Base-by-base conservation (phyloP, 2,888 invertebrate genomes). In the Rotaria socialis region DNA sequence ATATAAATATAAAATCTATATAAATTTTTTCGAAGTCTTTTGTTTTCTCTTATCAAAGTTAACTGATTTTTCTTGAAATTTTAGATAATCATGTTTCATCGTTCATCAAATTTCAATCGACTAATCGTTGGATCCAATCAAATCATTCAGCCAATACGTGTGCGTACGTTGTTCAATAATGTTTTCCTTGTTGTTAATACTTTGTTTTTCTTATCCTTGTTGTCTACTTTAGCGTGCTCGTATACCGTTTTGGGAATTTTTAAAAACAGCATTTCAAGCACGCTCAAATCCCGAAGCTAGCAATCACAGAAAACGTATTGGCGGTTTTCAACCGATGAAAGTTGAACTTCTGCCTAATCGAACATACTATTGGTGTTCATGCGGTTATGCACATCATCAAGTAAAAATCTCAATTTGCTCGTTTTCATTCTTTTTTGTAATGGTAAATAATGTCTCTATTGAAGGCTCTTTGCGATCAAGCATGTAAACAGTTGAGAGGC, bases 241-340 rank as follows among this genome's bases (percentile, higher is more conserved):
- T 27, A 67, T 67, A 67, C 67, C 67, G 14, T 35, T 67, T 35
- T 67, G 67, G 67, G 67, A 67, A 35, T 67, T 67, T 67, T 67
- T 67, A 16, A 67, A 67, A 35, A 27, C 67, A 67, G 22, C 67
- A 67, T 67, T 67, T 67, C 27, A 67, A 67, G 35, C 67, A 35
- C 67, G 67, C 35, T 67, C 67, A 35, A 67, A 67, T 35, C 67
- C 67, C 11, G 67, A 67, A 67, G 67, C 67, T 67, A 67, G 67
- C 35, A 7, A 27, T 35, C 67, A 67, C 35, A 35, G 67, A 35
- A 67, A 67, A 75, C 75, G 75, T 43, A 75, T 75, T 19, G 75
- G 24, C 27, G 75, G 75, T 43, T 75, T 41, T 41, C 43, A 75
- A 43, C 75, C 75, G 2, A 24, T 75, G 8, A 41, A 47, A 75